A percentile compares a stretch with the other conserved stretches of the same genome.
Conservation (phyloP, 2,113 vertebrate species). For the Cyprinodon tularosa region DNA sequence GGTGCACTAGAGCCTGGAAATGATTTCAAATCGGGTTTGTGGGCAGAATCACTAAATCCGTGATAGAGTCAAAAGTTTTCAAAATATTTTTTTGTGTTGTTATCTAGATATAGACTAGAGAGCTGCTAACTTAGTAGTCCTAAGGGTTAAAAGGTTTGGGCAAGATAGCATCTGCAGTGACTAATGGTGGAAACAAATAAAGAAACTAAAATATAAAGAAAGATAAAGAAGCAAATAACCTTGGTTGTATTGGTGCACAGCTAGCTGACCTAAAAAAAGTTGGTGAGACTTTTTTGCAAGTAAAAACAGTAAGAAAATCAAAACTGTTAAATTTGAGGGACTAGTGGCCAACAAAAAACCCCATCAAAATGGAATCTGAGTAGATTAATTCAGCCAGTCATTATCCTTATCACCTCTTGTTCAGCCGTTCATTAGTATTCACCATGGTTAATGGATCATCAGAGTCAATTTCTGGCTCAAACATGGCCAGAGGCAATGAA, state of each 20-base stretch:
- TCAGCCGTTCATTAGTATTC: not conserved
- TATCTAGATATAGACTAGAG: not conserved
- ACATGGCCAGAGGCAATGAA: too few relatives aligned
- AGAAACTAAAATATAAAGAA: too few relatives aligned
- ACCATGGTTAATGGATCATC: not conserved
- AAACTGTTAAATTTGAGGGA: not conserved
- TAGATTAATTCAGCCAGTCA: not conserved
- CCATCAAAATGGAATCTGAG: not conserved
- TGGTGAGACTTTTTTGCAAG: not conserved
- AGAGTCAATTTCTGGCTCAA: not conserved
- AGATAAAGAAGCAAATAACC: not conserved
- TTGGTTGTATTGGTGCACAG: not conserved
- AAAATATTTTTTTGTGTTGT: not conserved
- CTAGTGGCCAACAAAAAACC: not conserved
- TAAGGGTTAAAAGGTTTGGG: not conserved
- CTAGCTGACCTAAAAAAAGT: not conserved
- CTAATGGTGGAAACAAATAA: not conserved
- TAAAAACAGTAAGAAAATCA: too few relatives aligned
- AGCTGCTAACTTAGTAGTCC: not conserved
- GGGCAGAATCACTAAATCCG: constrained; percentile 22
- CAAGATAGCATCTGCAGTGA: not conserved
- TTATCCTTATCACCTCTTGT: not conserved
- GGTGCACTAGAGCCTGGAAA: constrained; percentile 16
- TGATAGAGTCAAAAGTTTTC: not conserved
- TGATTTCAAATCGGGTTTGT: constrained; percentile 14